Conservation (phyloP, 1,140 invertebrate species). For the Holcopasites calliopsidis region DNA sequence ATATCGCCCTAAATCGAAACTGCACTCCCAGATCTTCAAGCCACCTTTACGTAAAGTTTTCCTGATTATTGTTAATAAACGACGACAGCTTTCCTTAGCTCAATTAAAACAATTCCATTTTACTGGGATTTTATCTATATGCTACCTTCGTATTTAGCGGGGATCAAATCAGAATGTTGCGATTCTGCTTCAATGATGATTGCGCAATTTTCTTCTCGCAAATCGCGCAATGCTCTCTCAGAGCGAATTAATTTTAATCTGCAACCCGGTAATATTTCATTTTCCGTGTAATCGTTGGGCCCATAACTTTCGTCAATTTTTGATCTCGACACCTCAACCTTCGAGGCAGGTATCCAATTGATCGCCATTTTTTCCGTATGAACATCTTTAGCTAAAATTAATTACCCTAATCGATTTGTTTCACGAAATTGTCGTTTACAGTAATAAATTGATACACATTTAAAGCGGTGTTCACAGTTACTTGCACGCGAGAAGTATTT, state of each 20-base stretch:
- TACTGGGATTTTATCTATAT: not conserved
- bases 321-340: slow-evolving; percentile 58
- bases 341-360: slow-evolving; percentile 67
- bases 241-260: slow-evolving; percentile 79
- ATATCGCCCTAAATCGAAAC: slow-evolving; percentile 86
- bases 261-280: slow-evolving; percentile 70
- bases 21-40: slow-evolving; percentile 94
- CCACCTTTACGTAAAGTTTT: slow-evolving; percentile 83
- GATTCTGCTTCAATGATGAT: slow-evolving; percentile 82
- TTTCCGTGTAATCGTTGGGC: slow-evolving; percentile 54
- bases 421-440: too few relatives aligned
- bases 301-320: slow-evolving; percentile 46
- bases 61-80: not conserved
- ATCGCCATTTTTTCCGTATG: slow-evolving; percentile 45
- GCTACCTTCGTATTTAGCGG: slow-evolving; percentile 87
- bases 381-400: slow-evolving; percentile 47
- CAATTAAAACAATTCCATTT: not conserved
- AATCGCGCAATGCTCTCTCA: slow-evolving; percentile 71
- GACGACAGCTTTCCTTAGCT: not conserved
- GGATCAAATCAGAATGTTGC: slow-evolving; percentile 85
- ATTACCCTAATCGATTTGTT: not conserved
- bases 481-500: not conserved
- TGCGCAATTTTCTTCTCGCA: slow-evolving; percentile 68
- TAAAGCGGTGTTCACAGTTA: not conserved
- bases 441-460: not conserved